Percentiles rank a stretch among this genome's conserved stretches.
These are phyloP conservation scores for Aromia moschata DNA, from an alignment of 2,888 invertebrate species.

Conservation along the genomic window DNA sequence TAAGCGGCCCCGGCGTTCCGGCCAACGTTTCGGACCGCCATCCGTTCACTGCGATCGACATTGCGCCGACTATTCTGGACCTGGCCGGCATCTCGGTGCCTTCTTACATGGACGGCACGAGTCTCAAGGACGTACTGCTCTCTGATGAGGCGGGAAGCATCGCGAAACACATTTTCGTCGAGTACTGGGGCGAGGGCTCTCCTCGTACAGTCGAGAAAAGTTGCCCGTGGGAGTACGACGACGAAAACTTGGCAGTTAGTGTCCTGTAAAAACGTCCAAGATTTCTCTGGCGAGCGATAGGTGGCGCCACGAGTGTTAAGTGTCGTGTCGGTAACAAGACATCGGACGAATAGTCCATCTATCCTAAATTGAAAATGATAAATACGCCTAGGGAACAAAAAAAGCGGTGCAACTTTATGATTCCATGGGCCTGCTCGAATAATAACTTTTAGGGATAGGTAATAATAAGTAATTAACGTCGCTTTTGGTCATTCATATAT, in stretches of 20 bases:
- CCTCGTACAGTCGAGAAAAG: slow-evolving; percentile 65
- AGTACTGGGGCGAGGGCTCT: slow-evolving; percentile 84
- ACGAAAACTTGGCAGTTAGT: slow-evolving; percentile 71
- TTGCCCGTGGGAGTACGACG: slow-evolving; percentile 72
- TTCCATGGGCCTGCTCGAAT: too few species aligned
- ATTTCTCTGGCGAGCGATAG: too few species aligned
- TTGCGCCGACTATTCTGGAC: slow-evolving; percentile 83
- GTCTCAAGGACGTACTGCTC: slow-evolving; percentile 52
- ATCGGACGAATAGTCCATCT: too few species aligned
- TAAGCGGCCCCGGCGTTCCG: slow-evolving; percentile 78
- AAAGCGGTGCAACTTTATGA: too few species aligned
- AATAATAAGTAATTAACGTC: too few species aligned
- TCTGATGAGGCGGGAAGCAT: slow-evolving; percentile 29
- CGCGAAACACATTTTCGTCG: slow-evolving; percentile 74
- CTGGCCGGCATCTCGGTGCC: slow-evolving; percentile 69
- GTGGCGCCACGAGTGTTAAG: too few species aligned
- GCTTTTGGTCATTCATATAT: too few species aligned
- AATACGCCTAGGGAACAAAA: too few species aligned
- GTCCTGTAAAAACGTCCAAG: too few species aligned
- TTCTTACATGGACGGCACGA: slow-evolving; percentile 39
- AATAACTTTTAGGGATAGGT: too few species aligned
- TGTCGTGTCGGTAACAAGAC: too few species aligned
- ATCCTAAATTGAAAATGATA: too few species aligned
- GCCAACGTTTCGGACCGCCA: slow-evolving; percentile 62
- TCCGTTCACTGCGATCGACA: slow-evolving; percentile 80